These are phyloP conservation scores for Prionailurus bengalensis DNA, from an alignment of 2,113 vertebrate species.

Conservation along the genomic window DNA sequence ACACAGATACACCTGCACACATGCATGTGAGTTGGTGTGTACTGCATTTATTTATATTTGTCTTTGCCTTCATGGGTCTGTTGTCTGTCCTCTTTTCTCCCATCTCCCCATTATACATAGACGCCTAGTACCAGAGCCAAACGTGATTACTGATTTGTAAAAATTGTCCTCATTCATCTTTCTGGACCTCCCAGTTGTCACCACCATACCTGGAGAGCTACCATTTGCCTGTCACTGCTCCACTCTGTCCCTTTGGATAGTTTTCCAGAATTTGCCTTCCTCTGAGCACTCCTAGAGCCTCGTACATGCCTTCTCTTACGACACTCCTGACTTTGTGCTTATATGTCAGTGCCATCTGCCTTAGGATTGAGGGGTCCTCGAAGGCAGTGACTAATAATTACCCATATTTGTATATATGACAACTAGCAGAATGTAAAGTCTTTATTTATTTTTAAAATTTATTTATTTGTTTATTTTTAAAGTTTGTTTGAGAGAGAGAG, in stretches of 20 bases:
- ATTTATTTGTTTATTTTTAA: too few relatives aligned
- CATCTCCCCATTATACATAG: not conserved
- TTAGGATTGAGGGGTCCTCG: not conserved
- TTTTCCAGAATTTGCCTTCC: not conserved
- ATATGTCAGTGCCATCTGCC: not conserved
- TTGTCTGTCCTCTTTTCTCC: not conserved
- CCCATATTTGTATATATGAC: not conserved
- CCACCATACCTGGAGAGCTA: not conserved
- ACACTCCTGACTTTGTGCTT: not conserved
- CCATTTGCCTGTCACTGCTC: not conserved
- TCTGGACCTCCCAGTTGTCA: not conserved
- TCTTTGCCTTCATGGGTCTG: not conserved
- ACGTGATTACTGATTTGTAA: not conserved
- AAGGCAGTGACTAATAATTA: not conserved
- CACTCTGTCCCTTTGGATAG: not conserved
- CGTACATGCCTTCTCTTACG: fast-evolving
- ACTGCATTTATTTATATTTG: not conserved
- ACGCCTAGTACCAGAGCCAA: not conserved
- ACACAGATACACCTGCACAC: not conserved
- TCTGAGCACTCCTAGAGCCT: not conserved
- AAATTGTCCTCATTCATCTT: not conserved
- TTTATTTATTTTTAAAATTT: not conserved
- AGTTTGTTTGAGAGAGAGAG: too few relatives aligned
- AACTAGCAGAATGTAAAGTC: not conserved
- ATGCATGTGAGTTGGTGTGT: not conserved